Evolutionary conservation across 2,888 invertebrate species (phyloP).

Genomic region (Hypolimnas misippus): DNA sequence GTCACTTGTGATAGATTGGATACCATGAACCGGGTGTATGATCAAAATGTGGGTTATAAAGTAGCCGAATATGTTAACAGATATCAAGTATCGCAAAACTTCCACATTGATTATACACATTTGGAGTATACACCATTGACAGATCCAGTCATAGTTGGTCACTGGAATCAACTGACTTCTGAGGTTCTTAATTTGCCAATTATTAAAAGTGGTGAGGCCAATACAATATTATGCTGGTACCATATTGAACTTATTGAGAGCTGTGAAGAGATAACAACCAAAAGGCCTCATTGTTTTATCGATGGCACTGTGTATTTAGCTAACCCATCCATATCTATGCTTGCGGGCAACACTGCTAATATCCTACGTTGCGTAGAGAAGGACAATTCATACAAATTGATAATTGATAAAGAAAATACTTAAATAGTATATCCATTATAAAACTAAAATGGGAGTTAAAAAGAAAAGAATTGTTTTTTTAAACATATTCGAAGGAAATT

Average conservation of each 20-base stretch:
- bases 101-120: slow-evolving; percentile 71
- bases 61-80: slow-evolving; percentile 84
- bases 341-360: slow-evolving; percentile 55
- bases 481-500: slow-evolving; percentile 1
- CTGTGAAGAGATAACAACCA: slow-evolving; percentile 67
- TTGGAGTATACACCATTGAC: slow-evolving; percentile 71
- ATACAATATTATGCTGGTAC: slow-evolving; percentile 84
- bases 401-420: slow-evolving; percentile 50
- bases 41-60: slow-evolving; percentile 81
- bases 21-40: slow-evolving; percentile 82
- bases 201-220: slow-evolving; percentile 65
- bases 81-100: slow-evolving; percentile 85
- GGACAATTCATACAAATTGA: slow-evolving; percentile 65
- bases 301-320: slow-evolving; percentile 78
- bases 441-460: neutral
- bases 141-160: slow-evolving; percentile 57
- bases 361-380: slow-evolving; percentile 60
- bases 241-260: slow-evolving; percentile 72
- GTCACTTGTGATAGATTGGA: slow-evolving; percentile 85
- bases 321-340: slow-evolving; percentile 57
- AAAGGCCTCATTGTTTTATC: slow-evolving; percentile 67
- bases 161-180: slow-evolving; percentile 45
- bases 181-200: slow-evolving; percentile 57
- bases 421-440: slow-evolving; percentile 25
- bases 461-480: neutral